Conservation (phyloP, 2,797 vertebrate species). For the Parotocinclus haroldoi region DNA sequence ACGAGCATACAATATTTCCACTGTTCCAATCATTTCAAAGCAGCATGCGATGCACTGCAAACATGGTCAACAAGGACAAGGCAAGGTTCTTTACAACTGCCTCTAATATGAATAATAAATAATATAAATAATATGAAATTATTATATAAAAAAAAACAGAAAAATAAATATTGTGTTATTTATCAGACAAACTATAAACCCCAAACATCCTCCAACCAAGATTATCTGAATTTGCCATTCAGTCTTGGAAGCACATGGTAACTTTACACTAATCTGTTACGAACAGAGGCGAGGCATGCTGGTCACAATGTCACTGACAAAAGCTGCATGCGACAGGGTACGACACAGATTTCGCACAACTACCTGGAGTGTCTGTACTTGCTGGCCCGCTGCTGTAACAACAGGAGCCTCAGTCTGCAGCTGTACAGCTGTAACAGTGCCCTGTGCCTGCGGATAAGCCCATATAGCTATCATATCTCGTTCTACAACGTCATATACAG, state of each 20-base stretch:
- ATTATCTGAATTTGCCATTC: not conserved
- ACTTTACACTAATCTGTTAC: conserved; percentile 8
- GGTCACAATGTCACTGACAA: conserved; percentile 53
- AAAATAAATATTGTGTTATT: not conserved
- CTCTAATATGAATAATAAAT: no score
- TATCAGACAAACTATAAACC: not conserved
- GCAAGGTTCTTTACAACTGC: not conserved
- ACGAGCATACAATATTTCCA: not conserved
- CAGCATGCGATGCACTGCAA: conserved; percentile 24
- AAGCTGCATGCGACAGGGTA: conserved; percentile 52
- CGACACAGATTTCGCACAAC: conserved; percentile 78
- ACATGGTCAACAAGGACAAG: not conserved
- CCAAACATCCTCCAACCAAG: no score
- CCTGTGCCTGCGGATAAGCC: conserved; percentile 88
- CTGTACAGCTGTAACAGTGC: conserved; percentile 97
- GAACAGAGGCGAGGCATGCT: conserved; percentile 28
- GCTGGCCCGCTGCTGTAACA: conserved; percentile 95
- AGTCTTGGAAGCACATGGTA: conserved; percentile 1
- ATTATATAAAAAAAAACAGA: not conserved
- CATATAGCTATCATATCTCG: conserved; percentile 47
- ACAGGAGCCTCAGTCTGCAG: conserved; percentile 94
- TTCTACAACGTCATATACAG: no score
- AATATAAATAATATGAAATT: no score
- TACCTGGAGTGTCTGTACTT: conserved; percentile 99
- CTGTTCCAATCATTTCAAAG: not conserved